Conservation (phyloP, 2,888 invertebrate species). For the Rotaria sp. region DNA sequence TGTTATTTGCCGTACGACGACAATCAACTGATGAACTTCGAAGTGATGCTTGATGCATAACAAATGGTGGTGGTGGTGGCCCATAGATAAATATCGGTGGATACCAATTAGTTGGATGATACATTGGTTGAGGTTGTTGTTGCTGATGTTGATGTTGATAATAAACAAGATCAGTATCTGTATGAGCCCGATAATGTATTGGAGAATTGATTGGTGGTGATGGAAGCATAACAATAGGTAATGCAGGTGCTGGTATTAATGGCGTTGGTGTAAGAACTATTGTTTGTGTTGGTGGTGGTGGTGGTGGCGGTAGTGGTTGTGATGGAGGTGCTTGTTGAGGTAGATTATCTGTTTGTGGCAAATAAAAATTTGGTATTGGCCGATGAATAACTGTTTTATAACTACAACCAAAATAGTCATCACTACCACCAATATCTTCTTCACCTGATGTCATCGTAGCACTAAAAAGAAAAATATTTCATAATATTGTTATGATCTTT, state of each 20-base stretch:
- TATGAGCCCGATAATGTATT: conserved; percentile 22
- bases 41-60: not conserved
- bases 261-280: not conserved
- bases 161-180: not conserved
- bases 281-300: not conserved
- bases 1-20: conserved; percentile 5
- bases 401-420: not conserved
- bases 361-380: not conserved
- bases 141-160: not conserved
- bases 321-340: not conserved
- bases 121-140: not conserved
- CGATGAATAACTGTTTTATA: conserved; percentile 25
- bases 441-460: conserved; percentile 15
- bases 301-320: not conserved
- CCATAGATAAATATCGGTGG: not conserved
- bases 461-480: not conserved
- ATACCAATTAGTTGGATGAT: not conserved
- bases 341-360: not conserved
- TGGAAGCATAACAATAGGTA: not conserved
- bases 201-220: not conserved
- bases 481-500: too few species aligned
- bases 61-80: not conserved
- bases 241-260: not conserved
- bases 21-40: conserved; percentile 10
- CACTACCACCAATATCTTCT: not conserved